Conservation (phyloP, 1,140 invertebrate species). For the Tetragonula clypearis region DNA sequence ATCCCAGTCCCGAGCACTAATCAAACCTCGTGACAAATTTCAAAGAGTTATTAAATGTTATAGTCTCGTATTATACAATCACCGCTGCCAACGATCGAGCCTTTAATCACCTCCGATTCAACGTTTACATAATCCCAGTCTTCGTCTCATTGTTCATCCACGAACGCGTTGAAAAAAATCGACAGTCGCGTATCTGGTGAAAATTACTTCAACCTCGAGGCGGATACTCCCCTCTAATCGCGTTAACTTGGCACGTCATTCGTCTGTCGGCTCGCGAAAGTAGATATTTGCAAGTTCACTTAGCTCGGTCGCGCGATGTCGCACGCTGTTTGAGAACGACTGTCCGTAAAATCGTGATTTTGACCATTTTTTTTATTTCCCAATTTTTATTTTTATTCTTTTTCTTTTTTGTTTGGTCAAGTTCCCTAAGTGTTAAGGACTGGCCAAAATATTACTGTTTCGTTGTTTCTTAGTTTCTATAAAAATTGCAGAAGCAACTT, state of each 20-base stretch:
- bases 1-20: neutral
- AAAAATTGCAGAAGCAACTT: no score
- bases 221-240: conserved; percentile 34
- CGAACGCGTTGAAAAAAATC: neutral
- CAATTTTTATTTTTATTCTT: neutral
- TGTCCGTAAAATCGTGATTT: neutral
- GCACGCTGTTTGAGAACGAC: neutral
- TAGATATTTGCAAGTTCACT: conserved; percentile 51
- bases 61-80: neutral
- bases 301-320: conserved; percentile 31
- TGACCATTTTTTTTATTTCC: neutral
- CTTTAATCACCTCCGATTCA: neutral
- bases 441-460: no score
- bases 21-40: neutral
- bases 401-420: no score
- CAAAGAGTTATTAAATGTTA: neutral
- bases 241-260: conserved; percentile 40
- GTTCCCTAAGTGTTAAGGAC: no score
- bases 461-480: no score
- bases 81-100: neutral
- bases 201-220: conserved; percentile 45
- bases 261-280: conserved; percentile 31
- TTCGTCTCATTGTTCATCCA: neutral
- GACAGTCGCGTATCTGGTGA: conserved; percentile 10
- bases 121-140: neutral